Base-by-base conservation (phyloP, 2,797 vertebrate species). In the Petrocephalus sullivani region DNA sequence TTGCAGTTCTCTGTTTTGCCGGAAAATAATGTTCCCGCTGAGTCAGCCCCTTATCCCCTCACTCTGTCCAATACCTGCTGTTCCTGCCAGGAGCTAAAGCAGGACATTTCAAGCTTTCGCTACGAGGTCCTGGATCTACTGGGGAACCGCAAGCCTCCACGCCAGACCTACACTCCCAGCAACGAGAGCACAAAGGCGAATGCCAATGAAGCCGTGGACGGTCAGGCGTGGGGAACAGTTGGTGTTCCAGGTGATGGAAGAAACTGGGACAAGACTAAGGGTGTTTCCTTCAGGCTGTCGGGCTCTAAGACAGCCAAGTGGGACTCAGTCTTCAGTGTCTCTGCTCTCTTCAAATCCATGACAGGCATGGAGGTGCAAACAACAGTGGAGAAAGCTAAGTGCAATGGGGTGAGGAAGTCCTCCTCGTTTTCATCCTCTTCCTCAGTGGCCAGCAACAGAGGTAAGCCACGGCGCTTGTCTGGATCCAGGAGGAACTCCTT, bases 81-180 rank as follows among this genome's bases (percentile, higher is more conserved):
- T 90, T 19, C 88, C 4, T 89, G 88, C 21, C 91, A 99, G 98
- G 98, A 99, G 94, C 89, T 99, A 89, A 99, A 99, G 92, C 98
- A 99, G 91, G 98, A 99, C 93, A 99, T 99, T 91, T 99, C 98
- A 10, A 99, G 98, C 91, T 99, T 99, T 91, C 97, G 98, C 67
- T 99, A 98, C 0, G 98, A 99, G 94, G 98, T 99, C 87, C 94
- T 98, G 85, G 98, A 98, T 93, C 97, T 99, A 82, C 94, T 99
- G 1, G 98, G 98, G 56, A 99, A 99, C 87, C 96, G 98, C 16
- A 98, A 97, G 90, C 97, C 96, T 10, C 96, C 97, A 33, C 94
- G 97, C 8, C 96, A 97, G 87, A 96, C 97, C 90, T 98, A 97
- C 88, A 98, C 98, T 0, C 96, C 97, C 33, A 98, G 97, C 93